Base-by-base conservation (phyloP, 2,797 vertebrate genomes). In the Pangasius krempfi region DNA sequence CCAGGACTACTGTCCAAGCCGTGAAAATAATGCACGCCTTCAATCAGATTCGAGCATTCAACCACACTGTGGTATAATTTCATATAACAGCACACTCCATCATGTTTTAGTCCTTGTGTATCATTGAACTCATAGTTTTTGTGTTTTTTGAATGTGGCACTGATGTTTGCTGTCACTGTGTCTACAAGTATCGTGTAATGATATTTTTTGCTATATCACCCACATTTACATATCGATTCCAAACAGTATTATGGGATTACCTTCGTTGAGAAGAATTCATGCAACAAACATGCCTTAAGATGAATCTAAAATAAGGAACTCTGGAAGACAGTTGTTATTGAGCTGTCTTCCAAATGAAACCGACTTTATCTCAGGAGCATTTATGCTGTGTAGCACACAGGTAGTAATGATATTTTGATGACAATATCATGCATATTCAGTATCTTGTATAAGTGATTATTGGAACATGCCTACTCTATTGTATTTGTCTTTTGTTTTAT, bases 401-500 rank as follows among this genome's bases (percentile, higher is more conserved):
- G 20, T 30, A 56, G n/a, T 60, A 37, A 37, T 30, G 52, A 37
- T 4, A 33, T 81, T 58, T 60, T 60, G 30, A 22, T 62, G 47
- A 47, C 80, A 66, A 20, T 33, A 52, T 52, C 0, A 52, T 68
- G 82, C 0, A 18, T 20, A 64, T 5, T 50, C 7, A 64, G 13
- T 83, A 64, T 66, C 10, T 52, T 68, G 50, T 33, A 25, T 33
- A 13, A 68, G 62, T 30, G 9, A 50, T 66, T 50, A 30, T 50
- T 50, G 37, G 20, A 25, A 64, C 81, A 52, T 50, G 16, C 14
- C 62, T 50, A 6, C 76, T 70, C 40, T 50, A 62, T 82, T 62
- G 50, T 37, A 73, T 82, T 80, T 62, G 22, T 44, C 87, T n/a
- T 75, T 62, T 83, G 76, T 88, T 56, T 89, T 88, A 89, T 89